Conservation (phyloP, 2,888 invertebrate genomes). For the Magallana nippona region DNA sequence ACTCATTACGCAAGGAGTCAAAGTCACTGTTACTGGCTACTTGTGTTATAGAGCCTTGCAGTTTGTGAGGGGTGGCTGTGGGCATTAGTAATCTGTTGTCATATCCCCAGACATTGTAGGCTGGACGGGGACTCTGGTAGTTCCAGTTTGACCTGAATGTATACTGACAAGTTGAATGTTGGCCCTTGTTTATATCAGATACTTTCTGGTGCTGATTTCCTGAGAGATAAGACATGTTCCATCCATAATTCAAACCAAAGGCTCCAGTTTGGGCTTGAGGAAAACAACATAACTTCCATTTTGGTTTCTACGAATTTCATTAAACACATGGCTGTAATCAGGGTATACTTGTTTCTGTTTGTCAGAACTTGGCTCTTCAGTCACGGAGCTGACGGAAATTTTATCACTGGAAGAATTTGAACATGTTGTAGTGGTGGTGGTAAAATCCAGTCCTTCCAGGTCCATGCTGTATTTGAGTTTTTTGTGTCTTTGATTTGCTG, state of each 20-base stretch:
- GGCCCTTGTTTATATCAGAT: not conserved
- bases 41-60: not conserved
- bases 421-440: not conserved
- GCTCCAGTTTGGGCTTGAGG: not conserved
- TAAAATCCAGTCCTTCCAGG: slow-evolving; percentile 70
- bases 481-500: slow-evolving; percentile 9
- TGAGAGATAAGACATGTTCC: slow-evolving; percentile 21
- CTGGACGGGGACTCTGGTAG: not conserved
- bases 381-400: slow-evolving; percentile 46
- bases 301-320: slow-evolving; percentile 55
- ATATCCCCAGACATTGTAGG: slow-evolving; percentile 9
- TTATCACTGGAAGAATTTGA: slow-evolving; percentile 24
- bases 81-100: not conserved
- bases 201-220: slow-evolving; percentile 5
- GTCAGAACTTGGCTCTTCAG: slow-evolving; percentile 51
- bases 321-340: slow-evolving; percentile 71
- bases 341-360: slow-evolving; percentile 59
- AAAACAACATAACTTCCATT: slow-evolving; percentile 14
- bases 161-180: not conserved
- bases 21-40: slow-evolving; percentile 41
- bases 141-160: slow-evolving; percentile 22
- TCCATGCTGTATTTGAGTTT: slow-evolving; percentile 57
- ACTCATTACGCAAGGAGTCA: slow-evolving; percentile 34
- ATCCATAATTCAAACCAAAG: not conserved
- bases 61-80: not conserved